Evolutionary conservation across 64 coral and sea anemone species (phyloP).

Genomic region (Montipora cactus): DNA sequence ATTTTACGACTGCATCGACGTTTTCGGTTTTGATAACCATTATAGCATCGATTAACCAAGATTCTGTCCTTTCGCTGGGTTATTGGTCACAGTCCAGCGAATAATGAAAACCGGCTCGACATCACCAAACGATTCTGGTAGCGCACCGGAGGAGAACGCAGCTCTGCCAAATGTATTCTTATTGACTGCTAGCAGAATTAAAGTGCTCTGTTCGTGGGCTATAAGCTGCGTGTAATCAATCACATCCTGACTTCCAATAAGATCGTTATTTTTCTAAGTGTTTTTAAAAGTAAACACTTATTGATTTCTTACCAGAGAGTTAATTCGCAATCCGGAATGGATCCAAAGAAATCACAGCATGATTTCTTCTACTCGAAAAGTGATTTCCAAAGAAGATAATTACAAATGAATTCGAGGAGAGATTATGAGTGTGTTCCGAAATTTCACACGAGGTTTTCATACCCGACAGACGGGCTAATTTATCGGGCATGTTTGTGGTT

Average conservation of each 20-base stretch:
- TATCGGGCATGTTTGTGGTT: too few species aligned
- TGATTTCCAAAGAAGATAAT: not conserved
- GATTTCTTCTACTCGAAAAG: not conserved
- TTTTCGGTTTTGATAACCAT: not conserved
- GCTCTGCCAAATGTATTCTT: not conserved
- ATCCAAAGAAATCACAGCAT: not conserved
- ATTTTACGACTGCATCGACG: not conserved
- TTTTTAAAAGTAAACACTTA: not conserved
- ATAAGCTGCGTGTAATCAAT: not conserved
- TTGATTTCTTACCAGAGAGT: not conserved
- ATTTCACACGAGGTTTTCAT: too few species aligned
- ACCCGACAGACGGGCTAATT: too few species aligned
- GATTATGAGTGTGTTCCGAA: too few species aligned
- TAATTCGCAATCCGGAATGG: constrained; percentile 32
- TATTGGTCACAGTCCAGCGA: too few species aligned
- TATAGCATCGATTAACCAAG: not conserved
- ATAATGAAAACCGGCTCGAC: too few species aligned
- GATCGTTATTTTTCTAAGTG: not conserved
- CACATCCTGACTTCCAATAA: not conserved
- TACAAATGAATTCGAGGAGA: too few species aligned
- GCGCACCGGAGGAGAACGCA: not conserved
- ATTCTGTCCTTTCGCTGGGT: not conserved
- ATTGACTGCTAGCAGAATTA: not conserved
- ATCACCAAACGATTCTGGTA: not conserved
- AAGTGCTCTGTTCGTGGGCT: not conserved